Evolutionary conservation across 2,888 invertebrate species (phyloP), one percentile per base, ranked within the genome.

Genomic region (Drosophila trichaetosa): DNA sequence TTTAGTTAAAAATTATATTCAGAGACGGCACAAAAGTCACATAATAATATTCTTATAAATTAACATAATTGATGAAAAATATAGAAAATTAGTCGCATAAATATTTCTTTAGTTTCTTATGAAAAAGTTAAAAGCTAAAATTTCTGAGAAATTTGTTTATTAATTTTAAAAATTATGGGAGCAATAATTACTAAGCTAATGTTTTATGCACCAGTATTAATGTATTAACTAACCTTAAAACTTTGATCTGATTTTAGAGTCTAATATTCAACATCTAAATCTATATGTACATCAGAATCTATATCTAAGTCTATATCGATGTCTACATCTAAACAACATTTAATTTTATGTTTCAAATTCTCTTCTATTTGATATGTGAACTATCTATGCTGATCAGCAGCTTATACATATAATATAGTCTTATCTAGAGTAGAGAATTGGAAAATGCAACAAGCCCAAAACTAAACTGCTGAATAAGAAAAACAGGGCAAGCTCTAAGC

Each of bases 401-500:
- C 8, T 24, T 24, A 24, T 16, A 8, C 7, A 46, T 2, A 46
- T 8, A 16, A 4, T 8, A 46, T 16, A 24, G 4, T 8, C 2
- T 46, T 4, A 16, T 8, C 16, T 24, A 6, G 10, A 11, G 10
- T 10, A 49, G 49, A 27, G 49, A 24, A 18, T 49, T 49, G 27
- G 10, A 49, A 18, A 27, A 49, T 18, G 10, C 1, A 24, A 24
- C 27, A 24, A 36, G 0, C 3, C 46, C 46, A 46, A 24, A 3
- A 24, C 18, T 24, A 24, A 54, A 34, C 33, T 33, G n/a, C 38
- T 34, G 33, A 52, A 38, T 38, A 64, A 49, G 57, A 49, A 77
- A 74, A 65, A 59, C 52, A 52, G 33, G n/a, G n/a, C n/a, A 31
- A 31, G n/a, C 46, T 29, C n/a, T 13, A 21, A 68, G 27, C 49